Evolutionary conservation across 2,888 invertebrate species (phyloP).

Genomic region (Agrochola lota): DNA sequence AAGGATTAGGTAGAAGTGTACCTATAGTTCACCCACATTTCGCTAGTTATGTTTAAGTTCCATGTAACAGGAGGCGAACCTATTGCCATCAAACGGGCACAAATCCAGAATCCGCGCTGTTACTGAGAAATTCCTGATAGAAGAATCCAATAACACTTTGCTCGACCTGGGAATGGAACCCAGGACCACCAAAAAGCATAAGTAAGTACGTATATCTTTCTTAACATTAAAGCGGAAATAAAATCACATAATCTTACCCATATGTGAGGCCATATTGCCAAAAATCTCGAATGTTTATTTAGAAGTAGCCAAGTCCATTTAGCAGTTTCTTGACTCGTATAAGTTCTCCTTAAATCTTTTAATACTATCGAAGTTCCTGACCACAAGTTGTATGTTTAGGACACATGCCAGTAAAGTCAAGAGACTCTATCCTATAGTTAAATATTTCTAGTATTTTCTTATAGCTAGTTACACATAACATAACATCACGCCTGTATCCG

Average conservation of each 20-base stretch:
- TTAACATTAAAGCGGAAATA: too few species aligned
- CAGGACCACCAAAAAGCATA: neutral
- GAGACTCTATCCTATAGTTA: neutral
- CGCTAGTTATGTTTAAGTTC: too few species aligned
- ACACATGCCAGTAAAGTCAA: neutral
- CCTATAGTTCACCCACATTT: too few species aligned
- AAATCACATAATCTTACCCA: neutral
- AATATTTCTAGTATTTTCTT: neutral
- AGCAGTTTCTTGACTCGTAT: constrained; percentile 24
- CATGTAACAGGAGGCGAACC: neutral
- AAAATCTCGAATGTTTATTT: constrained; percentile 17
- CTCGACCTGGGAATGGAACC: neutral
- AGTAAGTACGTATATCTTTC: too few species aligned
- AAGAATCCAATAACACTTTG: neutral
- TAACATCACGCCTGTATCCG: neutral
- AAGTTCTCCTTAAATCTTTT: constrained; percentile 23
- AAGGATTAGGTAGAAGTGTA: too few species aligned
- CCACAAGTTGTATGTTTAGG: constrained; percentile 19
- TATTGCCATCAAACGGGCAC: too few species aligned
- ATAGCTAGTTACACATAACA: neutral
- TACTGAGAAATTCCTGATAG: neutral
- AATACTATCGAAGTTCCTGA: neutral
- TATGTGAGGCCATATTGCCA: constrained; percentile 15
- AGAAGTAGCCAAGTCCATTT: constrained; percentile 9
- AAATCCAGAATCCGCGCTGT: too few species aligned